A percentile compares a stretch with the other conserved stretches of the same genome.
These are phyloP conservation scores for Meteorus sp. DNA, from an alignment of 1,140 invertebrate genomes.

Conservation along the genomic window DNA sequence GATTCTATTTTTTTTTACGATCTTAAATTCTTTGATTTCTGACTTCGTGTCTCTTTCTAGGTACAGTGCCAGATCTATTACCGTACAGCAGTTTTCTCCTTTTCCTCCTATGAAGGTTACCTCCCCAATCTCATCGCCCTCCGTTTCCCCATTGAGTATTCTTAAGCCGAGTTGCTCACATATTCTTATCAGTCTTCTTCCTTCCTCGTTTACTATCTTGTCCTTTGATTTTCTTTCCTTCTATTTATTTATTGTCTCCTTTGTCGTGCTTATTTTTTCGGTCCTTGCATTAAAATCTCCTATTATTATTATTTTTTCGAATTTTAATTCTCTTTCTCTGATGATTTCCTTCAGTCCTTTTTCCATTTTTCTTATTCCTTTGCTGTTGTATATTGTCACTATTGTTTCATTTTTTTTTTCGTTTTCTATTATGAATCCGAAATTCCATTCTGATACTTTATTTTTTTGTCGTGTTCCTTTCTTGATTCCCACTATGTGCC, in stretches of 20 bases:
- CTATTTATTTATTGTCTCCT: too few species aligned
- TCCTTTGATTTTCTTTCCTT: too few species aligned
- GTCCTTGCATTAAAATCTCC: too few species aligned
- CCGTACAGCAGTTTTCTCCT: background rate
- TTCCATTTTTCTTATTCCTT: too few species aligned
- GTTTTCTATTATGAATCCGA: constrained; percentile 12
- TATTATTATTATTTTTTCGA: too few species aligned
- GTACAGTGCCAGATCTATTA: background rate
- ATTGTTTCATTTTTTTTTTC: background rate
- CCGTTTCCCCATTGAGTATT: background rate
- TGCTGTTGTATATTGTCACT: too few species aligned
- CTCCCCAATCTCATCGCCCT: constrained; percentile 2
- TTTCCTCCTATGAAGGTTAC: background rate
- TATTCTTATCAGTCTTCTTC: background rate
- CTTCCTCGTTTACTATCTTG: too few species aligned
- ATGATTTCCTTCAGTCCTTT: too few species aligned
- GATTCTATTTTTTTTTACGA: background rate
- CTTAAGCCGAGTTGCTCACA: background rate
- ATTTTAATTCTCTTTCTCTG: too few species aligned
- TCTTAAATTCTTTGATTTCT: background rate
- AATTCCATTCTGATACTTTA: constrained; percentile 12
- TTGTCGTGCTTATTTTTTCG: too few species aligned
- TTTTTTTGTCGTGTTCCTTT: constrained; percentile 4
- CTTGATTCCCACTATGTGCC: constrained; percentile 28
- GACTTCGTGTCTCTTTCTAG: background rate